Conservation (phyloP, 2,113 vertebrate species). For the Nannobrachium achirus region DNA sequence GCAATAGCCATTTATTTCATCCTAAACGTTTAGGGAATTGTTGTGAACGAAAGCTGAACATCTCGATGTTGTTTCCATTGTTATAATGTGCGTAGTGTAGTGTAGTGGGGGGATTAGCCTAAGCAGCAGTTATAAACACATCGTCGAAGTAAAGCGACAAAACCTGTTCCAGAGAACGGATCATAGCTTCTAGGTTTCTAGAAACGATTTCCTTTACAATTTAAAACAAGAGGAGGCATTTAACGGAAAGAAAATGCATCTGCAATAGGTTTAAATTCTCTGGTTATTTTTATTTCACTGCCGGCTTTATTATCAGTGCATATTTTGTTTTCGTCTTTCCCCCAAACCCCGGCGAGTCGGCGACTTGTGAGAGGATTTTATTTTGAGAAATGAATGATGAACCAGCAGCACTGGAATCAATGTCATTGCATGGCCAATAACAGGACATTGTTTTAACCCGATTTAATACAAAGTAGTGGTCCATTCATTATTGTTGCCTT, state of each 20-base stretch:
- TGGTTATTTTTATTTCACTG: constrained; percentile 16
- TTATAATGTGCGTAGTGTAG: constrained; percentile 38
- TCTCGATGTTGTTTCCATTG: constrained; percentile 49
- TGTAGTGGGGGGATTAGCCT: constrained; percentile 50
- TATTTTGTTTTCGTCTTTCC: constrained; percentile 51
- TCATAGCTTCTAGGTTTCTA: not conserved
- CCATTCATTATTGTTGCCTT: not conserved
- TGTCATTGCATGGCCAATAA: not conserved
- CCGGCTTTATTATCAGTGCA: constrained; percentile 19
- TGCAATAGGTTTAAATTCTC: constrained; percentile 26
- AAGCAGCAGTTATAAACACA: constrained; percentile 25
- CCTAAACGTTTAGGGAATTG: constrained; percentile 13
- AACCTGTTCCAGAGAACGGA: constrained; percentile 37
- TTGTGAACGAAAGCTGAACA: constrained; percentile 19
- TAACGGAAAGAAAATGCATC: constrained; percentile 8
- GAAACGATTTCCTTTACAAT: constrained; percentile 1
- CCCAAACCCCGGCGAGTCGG: constrained; percentile 31
- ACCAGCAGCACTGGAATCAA: constrained; percentile 1
- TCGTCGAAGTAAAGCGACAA: constrained; percentile 41
- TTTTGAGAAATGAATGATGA: not conserved
- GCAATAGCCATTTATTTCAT: constrained; percentile 24
- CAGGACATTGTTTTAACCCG: not conserved
- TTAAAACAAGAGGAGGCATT: constrained; percentile 22
- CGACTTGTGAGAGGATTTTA: constrained; percentile 40
- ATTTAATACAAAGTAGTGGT: constrained; percentile 37